A percentile compares a stretch with the other conserved stretches of the same genome.
Conservation (phyloP, 2,113 vertebrate species). For the Daphoenositta chrysoptera region DNA sequence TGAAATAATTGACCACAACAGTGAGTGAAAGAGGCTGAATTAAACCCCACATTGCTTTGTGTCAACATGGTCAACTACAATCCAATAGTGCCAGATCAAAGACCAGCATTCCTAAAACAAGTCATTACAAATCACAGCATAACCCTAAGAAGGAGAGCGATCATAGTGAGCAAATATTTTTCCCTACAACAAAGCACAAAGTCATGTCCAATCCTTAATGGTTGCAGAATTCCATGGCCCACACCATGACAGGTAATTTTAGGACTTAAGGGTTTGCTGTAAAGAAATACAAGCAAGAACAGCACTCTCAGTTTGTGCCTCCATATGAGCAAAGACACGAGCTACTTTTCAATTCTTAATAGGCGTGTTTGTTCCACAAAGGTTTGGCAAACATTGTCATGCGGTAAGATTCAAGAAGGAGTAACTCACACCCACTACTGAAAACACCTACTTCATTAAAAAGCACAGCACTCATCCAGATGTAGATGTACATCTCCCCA, state of each 20-base stretch:
- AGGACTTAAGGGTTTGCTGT: not conserved
- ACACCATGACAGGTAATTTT: not conserved
- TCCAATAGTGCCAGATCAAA: not conserved
- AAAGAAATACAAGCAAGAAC: not conserved
- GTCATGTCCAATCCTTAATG: not conserved
- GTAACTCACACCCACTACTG: not conserved
- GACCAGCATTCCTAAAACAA: not conserved
- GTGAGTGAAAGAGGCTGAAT: not conserved
- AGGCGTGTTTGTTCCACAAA: not conserved
- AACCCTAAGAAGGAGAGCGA: not conserved
- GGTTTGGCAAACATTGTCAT: not conserved
- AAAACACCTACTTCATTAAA: not conserved
- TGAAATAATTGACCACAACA: conserved; percentile 38
- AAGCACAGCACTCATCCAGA: not conserved
- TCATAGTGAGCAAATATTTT: not conserved
- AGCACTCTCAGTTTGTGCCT: not conserved
- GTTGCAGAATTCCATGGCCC: not conserved
- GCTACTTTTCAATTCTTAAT: not conserved
- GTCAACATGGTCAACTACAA: not conserved
- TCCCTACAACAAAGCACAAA: not conserved
- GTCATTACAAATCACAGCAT: not conserved
- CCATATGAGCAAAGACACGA: not conserved
- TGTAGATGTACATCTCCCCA: not conserved
- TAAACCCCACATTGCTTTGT: not conserved
- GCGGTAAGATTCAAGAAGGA: not conserved